Percentiles rank a stretch among this genome's conserved stretches.
These are phyloP conservation scores for Myripristis jacobus DNA, from an alignment of 2,797 vertebrate species.

Conservation along the genomic window DNA sequence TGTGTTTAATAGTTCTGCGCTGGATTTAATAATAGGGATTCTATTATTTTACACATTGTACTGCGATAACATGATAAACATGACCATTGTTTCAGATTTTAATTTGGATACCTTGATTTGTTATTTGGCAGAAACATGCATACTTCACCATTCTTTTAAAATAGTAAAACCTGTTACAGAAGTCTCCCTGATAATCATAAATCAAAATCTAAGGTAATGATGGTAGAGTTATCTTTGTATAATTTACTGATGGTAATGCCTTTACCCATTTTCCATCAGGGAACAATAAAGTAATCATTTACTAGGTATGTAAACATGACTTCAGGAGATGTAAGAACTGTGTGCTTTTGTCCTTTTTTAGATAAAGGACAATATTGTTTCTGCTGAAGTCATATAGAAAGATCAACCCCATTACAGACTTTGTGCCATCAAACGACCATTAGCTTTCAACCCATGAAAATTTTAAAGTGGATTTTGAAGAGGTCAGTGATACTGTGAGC, in stretches of 20 bases:
- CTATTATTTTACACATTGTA: neutral
- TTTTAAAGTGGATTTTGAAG: neutral
- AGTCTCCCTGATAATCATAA: no score
- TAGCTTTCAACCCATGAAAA: neutral
- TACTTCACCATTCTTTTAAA: neutral
- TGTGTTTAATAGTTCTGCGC: neutral
- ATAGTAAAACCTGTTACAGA: neutral
- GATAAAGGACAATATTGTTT: neutral
- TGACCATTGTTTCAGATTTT: slow-evolving; percentile 5
- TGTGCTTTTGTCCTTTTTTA: neutral
- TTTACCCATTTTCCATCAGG: neutral
- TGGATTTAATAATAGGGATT: neutral
- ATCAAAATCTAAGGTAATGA: neutral
- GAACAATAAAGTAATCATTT: neutral
- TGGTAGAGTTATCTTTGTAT: neutral
- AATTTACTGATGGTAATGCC: neutral
- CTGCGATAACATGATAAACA: neutral
- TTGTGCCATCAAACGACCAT: neutral
- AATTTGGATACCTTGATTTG: neutral
- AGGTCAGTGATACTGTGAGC: neutral
- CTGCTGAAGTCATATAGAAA: neutral
- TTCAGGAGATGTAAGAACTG: neutral
- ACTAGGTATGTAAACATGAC: no score
- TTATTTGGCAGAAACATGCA: neutral
- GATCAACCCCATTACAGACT: neutral